Evolutionary conservation across 2,113 vertebrate genomes (phyloP).

Genomic region (Spermophilus dauricus): DNA sequence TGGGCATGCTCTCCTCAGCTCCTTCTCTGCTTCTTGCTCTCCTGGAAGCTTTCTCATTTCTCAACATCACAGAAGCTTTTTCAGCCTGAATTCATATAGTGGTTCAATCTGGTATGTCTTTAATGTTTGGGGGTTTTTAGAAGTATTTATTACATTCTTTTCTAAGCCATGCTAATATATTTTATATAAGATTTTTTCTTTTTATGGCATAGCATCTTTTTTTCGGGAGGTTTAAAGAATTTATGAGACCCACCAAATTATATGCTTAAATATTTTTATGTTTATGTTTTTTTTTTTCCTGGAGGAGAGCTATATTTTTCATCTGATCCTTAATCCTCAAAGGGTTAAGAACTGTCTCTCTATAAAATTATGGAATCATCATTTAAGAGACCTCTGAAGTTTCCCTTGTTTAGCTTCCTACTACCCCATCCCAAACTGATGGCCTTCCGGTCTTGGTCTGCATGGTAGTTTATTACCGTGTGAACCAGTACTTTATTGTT

Average conservation of each 20-base stretch:
- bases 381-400: neutral
- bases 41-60: neutral
- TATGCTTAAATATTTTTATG: neutral
- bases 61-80: neutral
- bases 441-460: neutral
- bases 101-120: neutral
- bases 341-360: neutral
- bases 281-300: neutral
- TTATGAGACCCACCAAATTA: neutral
- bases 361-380: neutral
- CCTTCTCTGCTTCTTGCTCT: neutral
- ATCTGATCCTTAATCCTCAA: neutral
- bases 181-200: constrained; percentile 1
- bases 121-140: neutral
- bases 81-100: neutral
- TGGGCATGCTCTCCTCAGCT: rapidly evolving
- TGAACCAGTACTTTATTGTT: neutral
- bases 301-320: neutral
- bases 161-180: neutral
- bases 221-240: neutral
- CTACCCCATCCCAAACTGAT: too few species aligned
- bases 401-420: neutral
- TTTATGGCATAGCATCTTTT: neutral
- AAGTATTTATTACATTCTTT: constrained; percentile 1
- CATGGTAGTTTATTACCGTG: neutral